Percentiles rank a stretch among this genome's conserved stretches.
Conservation (phyloP, 2,797 vertebrate genomes). For the Sebastes ruberrimus region DNA sequence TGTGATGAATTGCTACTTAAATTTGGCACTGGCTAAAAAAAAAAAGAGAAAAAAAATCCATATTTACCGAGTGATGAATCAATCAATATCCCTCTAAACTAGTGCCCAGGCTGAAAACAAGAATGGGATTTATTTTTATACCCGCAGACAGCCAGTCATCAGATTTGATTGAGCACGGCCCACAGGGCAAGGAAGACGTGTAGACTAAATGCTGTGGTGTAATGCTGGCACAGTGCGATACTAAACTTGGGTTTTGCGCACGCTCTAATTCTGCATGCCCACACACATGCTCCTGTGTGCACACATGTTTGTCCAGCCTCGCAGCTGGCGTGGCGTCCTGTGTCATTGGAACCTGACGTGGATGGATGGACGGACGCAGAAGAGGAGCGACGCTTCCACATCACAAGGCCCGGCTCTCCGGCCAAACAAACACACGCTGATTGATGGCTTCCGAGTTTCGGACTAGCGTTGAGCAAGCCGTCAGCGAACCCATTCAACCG, state of each 20-base stretch:
- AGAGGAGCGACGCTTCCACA: constrained; percentile 53
- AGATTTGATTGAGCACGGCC: constrained; percentile 65
- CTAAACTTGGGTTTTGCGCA: constrained; percentile 52
- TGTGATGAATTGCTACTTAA: constrained; percentile 53
- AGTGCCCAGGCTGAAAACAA: constrained; percentile 37
- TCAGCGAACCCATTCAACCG: constrained; percentile 35
- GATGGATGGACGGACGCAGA: constrained; percentile 55
- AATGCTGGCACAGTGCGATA: constrained; percentile 44
- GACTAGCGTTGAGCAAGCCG: constrained; percentile 42
- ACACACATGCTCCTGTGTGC: constrained; percentile 33
- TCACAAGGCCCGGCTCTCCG: constrained; percentile 46
- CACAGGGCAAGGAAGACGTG: constrained; percentile 51
- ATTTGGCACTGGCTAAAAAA: constrained; percentile 34
- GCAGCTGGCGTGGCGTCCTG: constrained; percentile 43
- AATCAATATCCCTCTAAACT: constrained; percentile 62
- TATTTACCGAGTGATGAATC: constrained; percentile 57
- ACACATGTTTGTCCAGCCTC: constrained; percentile 35
- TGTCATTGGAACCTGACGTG: constrained; percentile 61
- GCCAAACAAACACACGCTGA: constrained; percentile 65
- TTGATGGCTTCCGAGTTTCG: constrained; percentile 63
- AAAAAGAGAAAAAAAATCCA: constrained; percentile 22
- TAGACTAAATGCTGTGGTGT: constrained; percentile 65
- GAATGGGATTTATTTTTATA: constrained; percentile 65
- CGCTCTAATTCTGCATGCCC: constrained; percentile 12
- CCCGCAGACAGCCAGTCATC: constrained; percentile 66